Evolutionary conservation across 2,888 invertebrate genomes (phyloP), one percentile per base, ranked within the genome.

Genomic region (Caenorhabditis sp.): DNA sequence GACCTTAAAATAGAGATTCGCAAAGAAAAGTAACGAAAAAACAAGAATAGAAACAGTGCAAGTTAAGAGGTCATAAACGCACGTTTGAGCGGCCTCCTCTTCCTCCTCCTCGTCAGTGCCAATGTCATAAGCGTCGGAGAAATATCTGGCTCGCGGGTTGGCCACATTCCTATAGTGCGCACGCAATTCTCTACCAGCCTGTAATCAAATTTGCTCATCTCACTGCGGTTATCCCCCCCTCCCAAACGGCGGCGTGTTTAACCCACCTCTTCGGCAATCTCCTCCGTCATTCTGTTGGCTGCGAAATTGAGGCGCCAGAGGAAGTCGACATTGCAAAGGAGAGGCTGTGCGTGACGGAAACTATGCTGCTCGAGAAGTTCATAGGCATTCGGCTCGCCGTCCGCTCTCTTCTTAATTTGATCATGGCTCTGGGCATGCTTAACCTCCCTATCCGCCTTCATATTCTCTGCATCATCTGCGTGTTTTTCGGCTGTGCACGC

Each of bases 81-180:
- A 62, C 62, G 46, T 62, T 55, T 71, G 37, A 26, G 61, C 41
- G 35, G 48, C 32, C 55, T n/a, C n/a, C n/a, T 74, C 71, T 53
- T 78, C 78, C 41, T 65, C 66, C 37, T 77, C 72, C 22, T 61
- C 63, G 37, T 62, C 74, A 11, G 45, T 59, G 13, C 66, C 55
- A 59, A 59, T 56, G 50, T 77, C 77, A 68, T 81, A 84, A 32
- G 78, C 62, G 58, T 86, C 83, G 24, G 80, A 79, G 81, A 88
- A 88, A 55, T 88, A 88, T 26, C 86, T 73, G 9, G 86, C 86
- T 35, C 88, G 72, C 13, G 88, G 88, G 70, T 88, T 88, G 9
- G 61, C 24, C 46, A 71, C 73, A 37, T 76, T 72, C 15, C 79
- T 76, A 58, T 81, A 81, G 74, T 78, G 72, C 22, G 61, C 45